Evolutionary conservation across 2,797 vertebrate species (phyloP).

Genomic region (Pangasius djambal): DNA sequence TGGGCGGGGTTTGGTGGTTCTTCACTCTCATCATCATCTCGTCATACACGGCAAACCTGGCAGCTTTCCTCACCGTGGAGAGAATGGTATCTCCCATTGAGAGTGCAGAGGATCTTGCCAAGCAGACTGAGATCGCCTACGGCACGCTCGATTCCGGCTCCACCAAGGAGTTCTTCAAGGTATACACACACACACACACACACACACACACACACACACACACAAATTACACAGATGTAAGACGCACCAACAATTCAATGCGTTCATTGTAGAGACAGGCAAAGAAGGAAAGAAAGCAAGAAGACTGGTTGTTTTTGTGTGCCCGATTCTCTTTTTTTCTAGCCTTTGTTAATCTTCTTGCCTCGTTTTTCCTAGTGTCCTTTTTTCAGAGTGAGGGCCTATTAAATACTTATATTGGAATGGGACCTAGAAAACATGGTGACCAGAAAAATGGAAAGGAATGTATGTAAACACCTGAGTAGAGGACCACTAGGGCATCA

Average conservation of each 20-base stretch:
- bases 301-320: background rate
- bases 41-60: conserved; percentile 97
- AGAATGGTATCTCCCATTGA: conserved; percentile 93
- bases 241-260: no score
- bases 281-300: background rate
- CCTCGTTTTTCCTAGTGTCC: background rate
- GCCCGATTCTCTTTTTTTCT: background rate
- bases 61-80: conserved; percentile 98
- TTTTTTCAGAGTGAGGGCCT: background rate
- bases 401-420: background rate
- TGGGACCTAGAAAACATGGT: background rate
- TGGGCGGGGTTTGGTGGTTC: conserved; percentile 81
- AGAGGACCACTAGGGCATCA: background rate
- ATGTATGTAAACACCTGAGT: background rate
- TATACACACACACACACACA: conserved; percentile 54
- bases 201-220: background rate
- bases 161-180: conserved; percentile 98
- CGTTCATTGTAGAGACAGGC: background rate
- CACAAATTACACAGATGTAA: background rate
- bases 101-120: conserved; percentile 93
- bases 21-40: conserved; percentile 99
- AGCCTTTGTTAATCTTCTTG: background rate
- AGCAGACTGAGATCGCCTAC: conserved; percentile 98
- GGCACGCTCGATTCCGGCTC: conserved; percentile 96
- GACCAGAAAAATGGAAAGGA: background rate